These are phyloP conservation scores for Excalfactoria chinensis DNA, from an alignment of 2,113 vertebrate genomes.

Conservation along the genomic window DNA sequence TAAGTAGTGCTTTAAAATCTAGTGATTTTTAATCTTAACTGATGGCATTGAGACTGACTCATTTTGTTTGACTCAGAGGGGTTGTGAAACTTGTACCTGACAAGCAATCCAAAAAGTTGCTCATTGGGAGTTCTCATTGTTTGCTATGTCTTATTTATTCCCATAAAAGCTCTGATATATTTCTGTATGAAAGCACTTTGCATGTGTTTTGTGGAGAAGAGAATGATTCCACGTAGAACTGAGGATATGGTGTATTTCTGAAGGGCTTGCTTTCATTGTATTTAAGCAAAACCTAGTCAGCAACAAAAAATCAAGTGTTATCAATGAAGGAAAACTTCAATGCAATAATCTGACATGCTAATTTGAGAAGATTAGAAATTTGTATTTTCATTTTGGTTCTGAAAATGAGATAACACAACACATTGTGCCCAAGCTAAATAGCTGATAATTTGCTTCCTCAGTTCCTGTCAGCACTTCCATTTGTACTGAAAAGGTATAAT, in stretches of 20 bases:
- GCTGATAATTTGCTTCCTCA: constrained; percentile 31
- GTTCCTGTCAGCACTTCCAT: constrained; percentile 38
- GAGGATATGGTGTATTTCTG: neutral
- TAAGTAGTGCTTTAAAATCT: neutral
- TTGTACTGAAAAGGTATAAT: constrained; percentile 28
- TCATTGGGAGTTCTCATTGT: neutral
- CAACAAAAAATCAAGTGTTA: constrained; percentile 2
- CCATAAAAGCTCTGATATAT: neutral
- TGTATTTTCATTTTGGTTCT: neutral
- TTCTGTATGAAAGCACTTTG: neutral
- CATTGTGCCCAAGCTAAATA: neutral
- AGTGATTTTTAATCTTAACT: neutral
- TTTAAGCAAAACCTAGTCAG: neutral
- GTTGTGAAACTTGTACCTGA: neutral
- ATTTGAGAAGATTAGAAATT: constrained; percentile 34
- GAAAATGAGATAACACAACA: neutral
- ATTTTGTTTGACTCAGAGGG: neutral
- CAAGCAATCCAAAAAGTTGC: neutral
- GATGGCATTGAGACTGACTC: neutral
- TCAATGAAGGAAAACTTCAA: neutral
- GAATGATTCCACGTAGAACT: neutral
- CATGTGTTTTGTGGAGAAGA: neutral
- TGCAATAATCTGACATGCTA: neutral
- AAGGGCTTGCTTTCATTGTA: neutral
- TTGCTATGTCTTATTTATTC: neutral